Base-by-base conservation (phyloP, 2,113 vertebrate species). In the Myrmecobius fasciatus region DNA sequence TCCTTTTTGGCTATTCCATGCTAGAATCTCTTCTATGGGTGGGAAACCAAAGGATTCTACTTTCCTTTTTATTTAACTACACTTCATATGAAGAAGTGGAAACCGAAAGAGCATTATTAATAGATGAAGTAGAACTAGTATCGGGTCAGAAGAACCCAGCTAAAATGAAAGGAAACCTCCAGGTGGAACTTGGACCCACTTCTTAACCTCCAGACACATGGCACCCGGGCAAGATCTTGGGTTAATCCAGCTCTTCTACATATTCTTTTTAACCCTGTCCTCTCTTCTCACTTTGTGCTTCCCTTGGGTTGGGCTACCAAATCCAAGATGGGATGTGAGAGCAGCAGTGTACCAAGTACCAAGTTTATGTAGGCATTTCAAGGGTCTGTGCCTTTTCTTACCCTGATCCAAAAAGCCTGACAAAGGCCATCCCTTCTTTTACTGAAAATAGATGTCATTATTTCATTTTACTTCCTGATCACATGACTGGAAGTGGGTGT, bases 401-500 rank as follows among this genome's bases (percentile, higher is more conserved):
- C 46, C 53, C 3, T 11, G 51, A 24, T 36, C 93, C 56, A 43
- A 43, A 83, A 83, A 43, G 7, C 36, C 17, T 26, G 17, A 90
- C 51, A 36, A 89, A 90, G 11, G 51, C 26, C 48, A 83, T 83
- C 49, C 49, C 8, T 46, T 89, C 5, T 3, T 31, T 4, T 20
- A 36, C 5, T 83, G 67, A 83, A 83, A 43, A 83, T 51, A 91
- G 52, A 89, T 89, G 91, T 67, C 60, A 52, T 52, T 94, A 28
- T 93, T 91, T 52, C 52, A 51, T 91, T 88, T 92, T 75, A 31
- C 53, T 49, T 91, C 26, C 49, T 96, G n/a, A 93, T 25, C 52
- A 91, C 28, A n/a, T 8, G 31, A 52, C 36, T 53, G 89, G 9
- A 83, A 52, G 47, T 60, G 14, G 48, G 53, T 95, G n/a, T 90